Percentiles rank a stretch among this genome's conserved stretches.
Evolutionary conservation across 1,140 invertebrate genomes (phyloP).

Genomic region (Penaeus vannamei): DNA sequence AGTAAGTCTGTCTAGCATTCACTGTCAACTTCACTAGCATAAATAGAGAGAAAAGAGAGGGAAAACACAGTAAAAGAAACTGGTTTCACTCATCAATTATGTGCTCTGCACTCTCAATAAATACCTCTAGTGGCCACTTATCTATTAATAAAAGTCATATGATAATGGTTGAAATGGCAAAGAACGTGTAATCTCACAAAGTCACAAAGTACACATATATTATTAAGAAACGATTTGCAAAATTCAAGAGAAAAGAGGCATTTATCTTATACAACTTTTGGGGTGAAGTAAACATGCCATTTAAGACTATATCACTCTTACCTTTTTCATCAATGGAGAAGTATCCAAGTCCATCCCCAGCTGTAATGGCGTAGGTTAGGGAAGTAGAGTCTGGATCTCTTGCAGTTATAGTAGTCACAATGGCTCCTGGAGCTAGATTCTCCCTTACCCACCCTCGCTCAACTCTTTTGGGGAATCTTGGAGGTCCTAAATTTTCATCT

Average conservation of each 20-base stretch:
- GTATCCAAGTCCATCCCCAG: constrained; percentile 90
- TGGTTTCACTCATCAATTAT: too few relatives aligned
- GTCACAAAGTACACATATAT: too few relatives aligned
- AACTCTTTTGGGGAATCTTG: constrained; percentile 53
- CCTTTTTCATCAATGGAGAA: constrained; percentile 93
- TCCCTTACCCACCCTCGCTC: constrained; percentile 76
- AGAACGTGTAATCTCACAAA: too few relatives aligned
- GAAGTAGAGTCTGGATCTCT: constrained; percentile 84
- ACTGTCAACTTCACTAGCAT: too few relatives aligned
- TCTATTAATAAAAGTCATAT: too few relatives aligned
- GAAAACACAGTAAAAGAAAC: too few relatives aligned
- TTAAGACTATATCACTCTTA: constrained; percentile 72
- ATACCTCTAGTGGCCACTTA: too few relatives aligned
- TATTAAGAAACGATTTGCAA: too few relatives aligned
- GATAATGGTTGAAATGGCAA: too few relatives aligned
- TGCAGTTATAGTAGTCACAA: constrained; percentile 68
- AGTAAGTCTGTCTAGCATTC: too few relatives aligned
- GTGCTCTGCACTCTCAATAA: too few relatives aligned
- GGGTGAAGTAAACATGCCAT: neutral
- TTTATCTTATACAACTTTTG: neutral
- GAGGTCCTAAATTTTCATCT: constrained; percentile 82
- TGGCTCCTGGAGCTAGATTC: constrained; percentile 76
- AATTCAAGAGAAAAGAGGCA: neutral
- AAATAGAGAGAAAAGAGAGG: too few relatives aligned
- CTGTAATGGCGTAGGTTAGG: constrained; percentile 88